Evolutionary conservation across 2,888 invertebrate species (phyloP).

Genomic region (Drosophila macrospina): DNA sequence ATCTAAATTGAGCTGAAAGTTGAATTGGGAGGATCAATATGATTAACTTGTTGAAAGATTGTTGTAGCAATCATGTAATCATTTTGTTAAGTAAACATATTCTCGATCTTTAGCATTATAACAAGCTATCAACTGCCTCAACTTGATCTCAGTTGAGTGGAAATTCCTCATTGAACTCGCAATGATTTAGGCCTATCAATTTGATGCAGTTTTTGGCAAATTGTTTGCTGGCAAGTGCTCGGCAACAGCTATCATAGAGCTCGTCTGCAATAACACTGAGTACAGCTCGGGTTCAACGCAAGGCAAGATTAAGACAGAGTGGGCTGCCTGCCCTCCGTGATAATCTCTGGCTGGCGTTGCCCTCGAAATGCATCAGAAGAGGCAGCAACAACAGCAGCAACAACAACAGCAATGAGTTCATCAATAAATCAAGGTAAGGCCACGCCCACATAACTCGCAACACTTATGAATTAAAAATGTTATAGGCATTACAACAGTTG

Average conservation of each 20-base stretch:
- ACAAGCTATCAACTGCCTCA: not conserved
- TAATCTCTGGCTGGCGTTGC: slow-evolving; percentile 16
- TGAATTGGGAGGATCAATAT: not conserved
- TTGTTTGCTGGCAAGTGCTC: slow-evolving; percentile 13
- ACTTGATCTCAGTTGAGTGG: not conserved
- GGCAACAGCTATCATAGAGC: slow-evolving; percentile 10
- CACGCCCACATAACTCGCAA: slow-evolving; percentile 48
- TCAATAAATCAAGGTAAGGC: slow-evolving; percentile 67
- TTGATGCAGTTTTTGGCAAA: slow-evolving; percentile 1
- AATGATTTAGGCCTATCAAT: slow-evolving; percentile 1
- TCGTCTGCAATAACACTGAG: slow-evolving; percentile 20
- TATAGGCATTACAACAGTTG: slow-evolving; percentile 17
- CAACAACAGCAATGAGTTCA: slow-evolving; percentile 21
- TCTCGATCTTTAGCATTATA: not conserved
- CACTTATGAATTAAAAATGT: slow-evolving; percentile 65
- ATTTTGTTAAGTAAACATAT: not conserved
- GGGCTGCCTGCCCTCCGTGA: slow-evolving; percentile 13
- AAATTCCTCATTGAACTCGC: not conserved
- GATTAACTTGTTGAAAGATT: not conserved
- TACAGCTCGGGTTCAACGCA: slow-evolving; percentile 11
- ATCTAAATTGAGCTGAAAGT: too few species aligned
- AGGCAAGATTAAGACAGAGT: slow-evolving; percentile 27
- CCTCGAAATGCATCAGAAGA: slow-evolving; percentile 7
- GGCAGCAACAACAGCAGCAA: slow-evolving; percentile 3
- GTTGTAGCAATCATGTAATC: too few species aligned